These are phyloP conservation scores for Triplophysa bombifrons DNA, from an alignment of 2,797 vertebrate species.

Conservation along the genomic window DNA sequence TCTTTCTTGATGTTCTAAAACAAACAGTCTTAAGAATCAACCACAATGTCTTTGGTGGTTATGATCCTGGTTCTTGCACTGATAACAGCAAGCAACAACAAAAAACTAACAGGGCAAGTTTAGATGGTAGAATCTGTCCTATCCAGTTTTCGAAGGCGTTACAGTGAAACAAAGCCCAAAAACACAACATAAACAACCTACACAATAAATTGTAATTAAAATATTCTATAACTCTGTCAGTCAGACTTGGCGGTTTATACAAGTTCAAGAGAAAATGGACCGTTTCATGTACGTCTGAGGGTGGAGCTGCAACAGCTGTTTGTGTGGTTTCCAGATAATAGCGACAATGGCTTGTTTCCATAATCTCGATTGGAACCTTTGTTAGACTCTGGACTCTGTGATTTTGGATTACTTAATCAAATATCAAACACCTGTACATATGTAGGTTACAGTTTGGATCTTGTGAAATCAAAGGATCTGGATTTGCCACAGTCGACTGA, in stretches of 20 bases:
- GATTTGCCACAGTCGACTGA: no score
- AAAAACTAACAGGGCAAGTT: not conserved
- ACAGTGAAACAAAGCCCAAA: not conserved
- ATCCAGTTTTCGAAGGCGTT: not conserved
- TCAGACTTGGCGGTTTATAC: not conserved
- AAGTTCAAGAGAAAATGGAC: slow-evolving; percentile 7
- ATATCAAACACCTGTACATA: not conserved
- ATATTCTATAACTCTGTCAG: not conserved
- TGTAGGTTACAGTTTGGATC: not conserved
- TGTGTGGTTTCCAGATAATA: slow-evolving; percentile 24
- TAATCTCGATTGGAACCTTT: slow-evolving; percentile 23
- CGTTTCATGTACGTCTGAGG: slow-evolving; percentile 17
- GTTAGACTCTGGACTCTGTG: not conserved
- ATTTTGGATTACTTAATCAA: slow-evolving; percentile 12
- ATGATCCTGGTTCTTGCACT: not conserved
- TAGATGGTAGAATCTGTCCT: not conserved
- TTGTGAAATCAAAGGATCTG: no score
- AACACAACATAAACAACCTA: not conserved
- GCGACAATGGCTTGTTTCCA: slow-evolving; percentile 25
- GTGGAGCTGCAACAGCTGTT: slow-evolving; percentile 25
- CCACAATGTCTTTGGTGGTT: not conserved
- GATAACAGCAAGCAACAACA: not conserved
- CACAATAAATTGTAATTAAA: not conserved
- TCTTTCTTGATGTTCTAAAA: not conserved
- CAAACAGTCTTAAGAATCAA: not conserved